phyloP scores from a whole-genome alignment of 2,888 invertebrate species.

The Octodonta nipae region DNA sequence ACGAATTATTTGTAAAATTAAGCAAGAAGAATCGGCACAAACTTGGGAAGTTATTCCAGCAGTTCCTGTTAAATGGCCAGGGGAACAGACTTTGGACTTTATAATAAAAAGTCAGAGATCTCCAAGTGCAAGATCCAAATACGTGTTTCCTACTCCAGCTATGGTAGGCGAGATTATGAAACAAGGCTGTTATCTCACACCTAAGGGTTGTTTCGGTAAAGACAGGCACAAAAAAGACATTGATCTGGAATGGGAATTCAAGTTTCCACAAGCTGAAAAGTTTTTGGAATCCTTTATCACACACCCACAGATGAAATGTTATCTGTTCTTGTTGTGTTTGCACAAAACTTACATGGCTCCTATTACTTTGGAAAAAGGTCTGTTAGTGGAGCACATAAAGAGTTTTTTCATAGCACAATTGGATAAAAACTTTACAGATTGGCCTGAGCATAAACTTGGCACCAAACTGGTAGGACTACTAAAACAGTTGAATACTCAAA shows the following conservation, averaged over 20 bases:
- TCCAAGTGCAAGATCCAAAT: slow-evolving; percentile 36
- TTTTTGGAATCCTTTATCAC: slow-evolving; percentile 59
- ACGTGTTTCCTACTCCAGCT: slow-evolving; percentile 55
- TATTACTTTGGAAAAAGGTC: slow-evolving; percentile 46
- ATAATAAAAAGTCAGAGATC: slow-evolving; percentile 45
- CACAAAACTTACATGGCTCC: slow-evolving; percentile 61
- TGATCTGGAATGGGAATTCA: slow-evolving; percentile 68
- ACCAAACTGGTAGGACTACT: slow-evolving; percentile 51
- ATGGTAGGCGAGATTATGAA: slow-evolving; percentile 53
- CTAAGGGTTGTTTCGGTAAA: slow-evolving; percentile 54
- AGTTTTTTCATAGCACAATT: slow-evolving; percentile 66
- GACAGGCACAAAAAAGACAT: slow-evolving; percentile 33
- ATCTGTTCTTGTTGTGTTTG: slow-evolving; percentile 53
- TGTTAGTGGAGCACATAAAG: slow-evolving; percentile 58
- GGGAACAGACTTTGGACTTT: slow-evolving; percentile 56
- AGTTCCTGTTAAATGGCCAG: slow-evolving; percentile 59
- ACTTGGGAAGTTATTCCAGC: slow-evolving; percentile 58
- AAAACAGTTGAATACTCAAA: slow-evolving; percentile 45
- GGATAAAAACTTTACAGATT: slow-evolving; percentile 52
- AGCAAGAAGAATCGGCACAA: slow-evolving; percentile 29
- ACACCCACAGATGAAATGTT: slow-evolving; percentile 57
- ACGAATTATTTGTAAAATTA: slow-evolving; percentile 44
- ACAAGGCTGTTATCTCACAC: slow-evolving; percentile 56
- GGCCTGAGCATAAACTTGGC: slow-evolving; percentile 63
- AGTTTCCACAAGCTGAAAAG: slow-evolving; percentile 63